phyloP scores from a whole-genome alignment of 1,140 invertebrate genomes.

The Aphis craccivora region DNA sequence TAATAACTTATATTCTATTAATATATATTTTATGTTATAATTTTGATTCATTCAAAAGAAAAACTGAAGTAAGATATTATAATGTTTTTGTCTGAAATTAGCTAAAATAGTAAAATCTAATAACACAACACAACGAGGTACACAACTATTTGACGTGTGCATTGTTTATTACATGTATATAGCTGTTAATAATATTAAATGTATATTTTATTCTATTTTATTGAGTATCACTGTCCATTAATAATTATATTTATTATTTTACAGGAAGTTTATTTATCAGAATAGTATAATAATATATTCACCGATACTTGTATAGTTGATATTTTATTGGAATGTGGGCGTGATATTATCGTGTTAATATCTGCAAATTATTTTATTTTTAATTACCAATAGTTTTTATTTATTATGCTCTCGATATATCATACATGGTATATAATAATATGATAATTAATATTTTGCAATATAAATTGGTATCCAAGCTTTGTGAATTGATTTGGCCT shows the following conservation, averaged over 20 bases:
- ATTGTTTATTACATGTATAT: neutral
- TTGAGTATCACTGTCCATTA: neutral
- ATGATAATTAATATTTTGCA: neutral
- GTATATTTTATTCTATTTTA: neutral
- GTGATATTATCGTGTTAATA: neutral
- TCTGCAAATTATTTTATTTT: neutral
- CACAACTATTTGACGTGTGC: neutral
- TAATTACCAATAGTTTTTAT: constrained; percentile 1
- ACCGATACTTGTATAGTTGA: constrained; percentile 5
- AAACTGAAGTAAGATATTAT: neutral
- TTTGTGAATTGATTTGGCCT: constrained; percentile 49
- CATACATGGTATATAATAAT: neutral
- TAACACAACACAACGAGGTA: neutral
- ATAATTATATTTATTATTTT: neutral
- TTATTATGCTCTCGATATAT: neutral
- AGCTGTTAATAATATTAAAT: neutral
- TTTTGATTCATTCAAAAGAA: neutral
- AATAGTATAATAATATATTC: constrained; percentile 1
- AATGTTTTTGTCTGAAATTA: neutral
- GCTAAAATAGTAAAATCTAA: too few relatives aligned
- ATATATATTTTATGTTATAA: neutral
- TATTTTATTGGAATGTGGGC: constrained; percentile 22
- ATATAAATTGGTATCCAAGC: neutral
- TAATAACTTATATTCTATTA: too few relatives aligned
- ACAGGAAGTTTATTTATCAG: constrained; percentile 32